Conservation (phyloP, 2,113 vertebrate genomes). For the Leuciscus idus region DNA sequence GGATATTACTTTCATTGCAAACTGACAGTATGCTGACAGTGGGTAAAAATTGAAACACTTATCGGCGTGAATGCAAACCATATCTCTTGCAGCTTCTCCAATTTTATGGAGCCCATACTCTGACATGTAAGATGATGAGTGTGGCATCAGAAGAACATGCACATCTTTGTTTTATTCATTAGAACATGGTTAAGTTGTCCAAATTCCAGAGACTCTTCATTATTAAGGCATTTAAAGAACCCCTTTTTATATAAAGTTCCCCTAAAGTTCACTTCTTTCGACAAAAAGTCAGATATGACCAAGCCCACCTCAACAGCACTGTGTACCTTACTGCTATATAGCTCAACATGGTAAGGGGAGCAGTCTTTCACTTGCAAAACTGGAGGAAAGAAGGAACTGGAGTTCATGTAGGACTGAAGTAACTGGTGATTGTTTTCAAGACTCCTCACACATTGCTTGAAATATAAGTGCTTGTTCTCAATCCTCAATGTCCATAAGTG, state of each 20-base stretch:
- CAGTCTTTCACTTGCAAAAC: conserved; percentile 15
- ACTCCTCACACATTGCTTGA: conserved; percentile 20
- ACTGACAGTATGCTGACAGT: not conserved
- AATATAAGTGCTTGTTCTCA: conserved; percentile 55
- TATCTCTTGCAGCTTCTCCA: not conserved
- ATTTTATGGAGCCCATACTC: not conserved
- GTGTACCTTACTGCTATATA: not conserved
- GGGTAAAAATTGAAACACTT: not conserved
- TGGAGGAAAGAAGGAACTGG: conserved; percentile 21
- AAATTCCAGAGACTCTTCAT: conserved; percentile 36
- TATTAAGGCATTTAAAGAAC: conserved; percentile 8
- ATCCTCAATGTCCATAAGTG: conserved; percentile 49
- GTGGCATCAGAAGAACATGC: conserved; percentile 14
- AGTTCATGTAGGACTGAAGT: not conserved
- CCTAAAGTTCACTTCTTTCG: conserved; percentile 17
- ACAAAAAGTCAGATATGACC: conserved; percentile 10
- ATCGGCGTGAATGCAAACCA: not conserved
- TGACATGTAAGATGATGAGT: conserved; percentile 19
- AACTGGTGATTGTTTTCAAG: conserved; percentile 42
- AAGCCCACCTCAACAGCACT: not conserved
- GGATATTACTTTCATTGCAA: conserved; percentile 1
- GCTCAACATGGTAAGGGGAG: conserved; percentile 32
- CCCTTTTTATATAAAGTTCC: conserved; percentile 16
- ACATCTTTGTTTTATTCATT: conserved; percentile 10
- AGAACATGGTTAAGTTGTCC: conserved; percentile 36